Evolutionary conservation across 2,888 invertebrate species (phyloP).

Genomic region (Ariolimax columbianus): DNA sequence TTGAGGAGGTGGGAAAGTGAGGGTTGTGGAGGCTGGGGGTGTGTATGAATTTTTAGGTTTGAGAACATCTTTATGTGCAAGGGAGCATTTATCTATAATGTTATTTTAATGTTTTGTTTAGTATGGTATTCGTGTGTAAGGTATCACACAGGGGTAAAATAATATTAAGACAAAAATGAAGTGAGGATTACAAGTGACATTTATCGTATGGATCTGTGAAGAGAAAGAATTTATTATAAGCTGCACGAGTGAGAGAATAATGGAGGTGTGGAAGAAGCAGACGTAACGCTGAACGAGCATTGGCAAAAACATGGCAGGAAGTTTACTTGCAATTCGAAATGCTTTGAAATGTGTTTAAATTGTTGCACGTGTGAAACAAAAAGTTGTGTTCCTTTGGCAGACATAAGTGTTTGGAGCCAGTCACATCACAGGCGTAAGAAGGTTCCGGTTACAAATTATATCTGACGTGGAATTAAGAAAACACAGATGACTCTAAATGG

Average conservation of each 20-base stretch:
- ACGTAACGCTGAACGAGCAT: background rate
- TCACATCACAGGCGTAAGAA: background rate
- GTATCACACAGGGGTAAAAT: background rate
- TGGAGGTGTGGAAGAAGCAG: background rate
- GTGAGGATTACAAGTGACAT: background rate
- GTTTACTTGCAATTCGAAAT: slow-evolving; percentile 25
- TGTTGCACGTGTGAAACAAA: slow-evolving; percentile 15
- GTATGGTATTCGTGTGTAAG: background rate
- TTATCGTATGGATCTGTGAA: background rate
- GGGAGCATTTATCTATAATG: no score
- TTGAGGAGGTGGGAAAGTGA: no score
- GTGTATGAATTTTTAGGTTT: no score
- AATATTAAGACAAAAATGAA: background rate
- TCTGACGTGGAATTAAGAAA: slow-evolving; percentile 13
- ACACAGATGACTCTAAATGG: background rate
- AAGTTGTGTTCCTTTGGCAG: slow-evolving; percentile 2
- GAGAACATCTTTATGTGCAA: no score
- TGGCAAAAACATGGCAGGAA: background rate
- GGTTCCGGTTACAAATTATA: slow-evolving; percentile 16
- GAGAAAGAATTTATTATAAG: background rate
- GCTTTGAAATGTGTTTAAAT: slow-evolving; percentile 22
- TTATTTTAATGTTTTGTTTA: no score
- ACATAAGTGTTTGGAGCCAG: background rate
- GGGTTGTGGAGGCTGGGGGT: no score
- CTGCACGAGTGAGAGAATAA: background rate